Conservation (phyloP, 1,140 invertebrate genomes). For the Drosophila varians region DNA sequence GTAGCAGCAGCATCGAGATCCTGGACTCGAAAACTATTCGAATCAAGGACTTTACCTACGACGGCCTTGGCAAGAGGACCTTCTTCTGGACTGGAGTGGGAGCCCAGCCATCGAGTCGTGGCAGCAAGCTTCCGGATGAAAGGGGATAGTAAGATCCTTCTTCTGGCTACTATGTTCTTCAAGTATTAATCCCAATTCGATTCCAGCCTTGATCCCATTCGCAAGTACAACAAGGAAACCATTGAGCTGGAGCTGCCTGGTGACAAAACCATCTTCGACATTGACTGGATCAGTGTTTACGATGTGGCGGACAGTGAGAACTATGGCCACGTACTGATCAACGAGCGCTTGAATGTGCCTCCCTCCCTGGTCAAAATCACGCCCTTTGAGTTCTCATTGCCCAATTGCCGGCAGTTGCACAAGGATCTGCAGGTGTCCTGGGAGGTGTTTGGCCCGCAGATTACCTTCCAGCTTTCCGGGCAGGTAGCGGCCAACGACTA, state of each 20-base stretch:
- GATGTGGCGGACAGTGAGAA: slow-evolving; percentile 89
- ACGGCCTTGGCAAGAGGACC: slow-evolving; percentile 90
- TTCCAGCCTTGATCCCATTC: slow-evolving; percentile 88
- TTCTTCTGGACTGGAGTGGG: slow-evolving; percentile 96
- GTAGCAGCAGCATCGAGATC: slow-evolving; percentile 90
- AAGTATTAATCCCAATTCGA: not conserved
- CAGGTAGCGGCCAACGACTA: slow-evolving; percentile 91
- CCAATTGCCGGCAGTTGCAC: slow-evolving; percentile 94
- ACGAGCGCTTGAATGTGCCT: slow-evolving; percentile 92
- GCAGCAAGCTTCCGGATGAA: slow-evolving; percentile 94
- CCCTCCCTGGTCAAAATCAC: slow-evolving; percentile 89
- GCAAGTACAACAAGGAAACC: slow-evolving; percentile 89
- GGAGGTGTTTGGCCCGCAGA: slow-evolving; percentile 95
- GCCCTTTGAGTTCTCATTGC: slow-evolving; percentile 86
- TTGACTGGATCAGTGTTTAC: slow-evolving; percentile 93
- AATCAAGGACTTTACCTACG: slow-evolving; percentile 90
- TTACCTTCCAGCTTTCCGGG: slow-evolving; percentile 94
- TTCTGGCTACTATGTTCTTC: no score
- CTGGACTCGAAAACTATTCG: slow-evolving; percentile 92
- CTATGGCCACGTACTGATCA: slow-evolving; percentile 91
- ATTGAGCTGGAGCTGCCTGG: slow-evolving; percentile 92
- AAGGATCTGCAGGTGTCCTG: slow-evolving; percentile 92
- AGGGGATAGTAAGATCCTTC: slow-evolving; percentile 91
- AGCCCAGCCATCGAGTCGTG: slow-evolving; percentile 92
- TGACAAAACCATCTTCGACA: slow-evolving; percentile 91